Evolutionary conservation across 1,140 invertebrate genomes (phyloP).

Genomic region (Belonocnema kinseyi): DNA sequence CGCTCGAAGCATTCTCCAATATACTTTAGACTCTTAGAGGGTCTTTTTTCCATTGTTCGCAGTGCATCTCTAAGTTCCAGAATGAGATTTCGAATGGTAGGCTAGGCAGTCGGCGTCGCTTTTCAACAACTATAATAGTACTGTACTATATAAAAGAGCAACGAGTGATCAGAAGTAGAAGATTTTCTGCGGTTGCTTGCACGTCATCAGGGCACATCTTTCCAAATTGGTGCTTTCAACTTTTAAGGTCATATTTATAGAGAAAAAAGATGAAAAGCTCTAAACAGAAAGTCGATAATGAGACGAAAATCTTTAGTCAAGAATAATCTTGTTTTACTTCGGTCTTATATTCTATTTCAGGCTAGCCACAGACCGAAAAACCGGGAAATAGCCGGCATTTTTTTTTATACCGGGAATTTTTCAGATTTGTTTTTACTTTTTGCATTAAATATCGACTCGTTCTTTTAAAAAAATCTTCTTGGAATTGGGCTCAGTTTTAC

Average conservation of each 20-base stretch:
- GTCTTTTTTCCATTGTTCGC: background rate
- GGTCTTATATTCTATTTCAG: too few species aligned
- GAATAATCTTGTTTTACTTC: too few species aligned
- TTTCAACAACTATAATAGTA: background rate
- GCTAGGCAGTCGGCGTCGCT: background rate
- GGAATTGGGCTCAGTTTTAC: too few species aligned
- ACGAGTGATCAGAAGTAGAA: background rate
- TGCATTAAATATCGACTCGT: too few species aligned
- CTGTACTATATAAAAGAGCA: too few species aligned
- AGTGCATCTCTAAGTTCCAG: background rate
- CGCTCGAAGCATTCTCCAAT: slow-evolving; percentile 8
- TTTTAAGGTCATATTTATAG: background rate
- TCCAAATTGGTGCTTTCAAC: background rate
- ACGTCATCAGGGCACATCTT: background rate
- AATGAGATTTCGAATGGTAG: background rate
- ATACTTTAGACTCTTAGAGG: background rate
- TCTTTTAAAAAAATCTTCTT: too few species aligned
- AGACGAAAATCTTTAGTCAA: background rate
- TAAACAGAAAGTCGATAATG: background rate
- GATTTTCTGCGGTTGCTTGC: background rate
- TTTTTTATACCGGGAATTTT: too few species aligned
- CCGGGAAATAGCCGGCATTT: too few species aligned
- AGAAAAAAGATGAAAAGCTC: background rate
- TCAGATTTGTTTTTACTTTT: too few species aligned
- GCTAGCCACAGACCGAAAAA: too few species aligned